These are phyloP conservation scores for Etia nguti DNA, from an alignment of 2,113 vertebrate species.

Conservation along the genomic window DNA sequence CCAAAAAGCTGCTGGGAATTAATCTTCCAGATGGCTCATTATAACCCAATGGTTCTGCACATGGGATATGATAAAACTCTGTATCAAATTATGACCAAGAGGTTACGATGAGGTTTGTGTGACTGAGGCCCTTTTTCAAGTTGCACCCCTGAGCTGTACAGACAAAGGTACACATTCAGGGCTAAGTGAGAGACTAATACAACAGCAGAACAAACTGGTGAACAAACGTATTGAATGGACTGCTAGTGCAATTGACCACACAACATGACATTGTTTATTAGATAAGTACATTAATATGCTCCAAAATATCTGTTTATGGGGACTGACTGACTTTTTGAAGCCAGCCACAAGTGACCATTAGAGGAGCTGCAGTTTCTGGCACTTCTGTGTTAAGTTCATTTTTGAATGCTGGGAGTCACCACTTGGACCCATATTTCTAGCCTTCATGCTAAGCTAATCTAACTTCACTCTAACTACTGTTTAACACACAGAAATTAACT, in stretches of 20 bases:
- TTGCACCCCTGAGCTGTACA: too few relatives aligned
- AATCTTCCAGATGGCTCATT: neutral
- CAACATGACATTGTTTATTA: neutral
- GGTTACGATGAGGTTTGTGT: neutral
- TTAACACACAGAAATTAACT: neutral
- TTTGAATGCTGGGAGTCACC: neutral
- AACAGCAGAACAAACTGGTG: too few relatives aligned
- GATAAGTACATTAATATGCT: neutral
- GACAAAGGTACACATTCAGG: too few relatives aligned
- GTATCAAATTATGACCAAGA: neutral
- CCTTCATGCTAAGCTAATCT: neutral
- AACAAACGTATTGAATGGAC: neutral
- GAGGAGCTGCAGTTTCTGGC: neutral
- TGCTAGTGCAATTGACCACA: neutral
- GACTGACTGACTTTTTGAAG: neutral
- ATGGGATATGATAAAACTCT: neutral
- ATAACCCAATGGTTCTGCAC: neutral
- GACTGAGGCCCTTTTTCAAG: neutral
- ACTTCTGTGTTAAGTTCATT: neutral
- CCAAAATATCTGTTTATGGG: neutral
- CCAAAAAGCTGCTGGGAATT: neutral
- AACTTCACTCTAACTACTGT: neutral
- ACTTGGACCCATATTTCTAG: neutral
- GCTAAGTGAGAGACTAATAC: too few relatives aligned
- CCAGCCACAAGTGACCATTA: neutral